Percentiles rank a stretch among this genome's conserved stretches.
Conservation (phyloP, 2,113 vertebrate species). For the Stegastes partitus region DNA sequence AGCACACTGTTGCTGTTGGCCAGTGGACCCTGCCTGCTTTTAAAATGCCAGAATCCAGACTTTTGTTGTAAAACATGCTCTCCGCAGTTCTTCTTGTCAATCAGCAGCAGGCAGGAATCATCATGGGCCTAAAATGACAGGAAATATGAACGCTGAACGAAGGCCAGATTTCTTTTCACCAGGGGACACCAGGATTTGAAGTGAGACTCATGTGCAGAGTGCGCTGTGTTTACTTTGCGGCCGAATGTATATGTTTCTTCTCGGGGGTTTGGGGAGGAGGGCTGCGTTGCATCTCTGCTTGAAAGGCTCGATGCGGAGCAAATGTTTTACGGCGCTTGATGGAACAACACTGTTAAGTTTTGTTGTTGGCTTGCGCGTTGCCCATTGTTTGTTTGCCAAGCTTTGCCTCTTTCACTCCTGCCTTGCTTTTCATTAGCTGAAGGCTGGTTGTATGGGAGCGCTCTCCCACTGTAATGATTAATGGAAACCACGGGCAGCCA, state of each 20-base stretch:
- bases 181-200: conserved; percentile 46
- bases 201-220: conserved; percentile 46
- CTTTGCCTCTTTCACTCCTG: conserved; percentile 53
- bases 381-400: conserved; percentile 77
- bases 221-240: conserved; percentile 58
- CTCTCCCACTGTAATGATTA: conserved; percentile 56
- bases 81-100: conserved; percentile 47
- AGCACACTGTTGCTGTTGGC: conserved; percentile 79
- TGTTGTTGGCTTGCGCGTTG: conserved; percentile 51
- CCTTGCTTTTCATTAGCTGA: conserved; percentile 62
- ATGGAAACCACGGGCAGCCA: conserved; percentile 76
- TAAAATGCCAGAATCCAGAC: conserved; percentile 63
- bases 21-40: conserved; percentile 36
- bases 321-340: conserved; percentile 60
- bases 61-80: conserved; percentile 75
- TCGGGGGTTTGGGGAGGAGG: conserved; percentile 11
- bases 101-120: conserved; percentile 55
- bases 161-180: conserved; percentile 52
- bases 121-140: conserved; percentile 14
- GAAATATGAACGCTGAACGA: conserved; percentile 48
- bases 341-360: conserved; percentile 64
- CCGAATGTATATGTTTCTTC: conserved; percentile 55
- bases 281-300: conserved; percentile 51
- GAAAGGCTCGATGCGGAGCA: conserved; percentile 49
- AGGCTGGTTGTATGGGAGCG: conserved; percentile 17